Evolutionary conservation across 2,888 invertebrate genomes (phyloP).

Genomic region (Calameuta filiformis): DNA sequence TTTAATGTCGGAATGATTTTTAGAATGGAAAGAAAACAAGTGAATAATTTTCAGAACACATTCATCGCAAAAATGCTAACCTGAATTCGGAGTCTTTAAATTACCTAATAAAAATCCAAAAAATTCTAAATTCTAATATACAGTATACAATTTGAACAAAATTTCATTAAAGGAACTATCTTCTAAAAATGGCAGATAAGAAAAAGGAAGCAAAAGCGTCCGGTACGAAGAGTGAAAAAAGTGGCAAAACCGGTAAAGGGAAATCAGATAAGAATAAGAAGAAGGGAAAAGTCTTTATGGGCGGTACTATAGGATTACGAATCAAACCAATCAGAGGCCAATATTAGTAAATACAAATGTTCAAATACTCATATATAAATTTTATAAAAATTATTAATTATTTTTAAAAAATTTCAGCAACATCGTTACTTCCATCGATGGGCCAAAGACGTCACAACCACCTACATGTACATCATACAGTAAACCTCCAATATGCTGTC

Average conservation of each 20-base stretch:
- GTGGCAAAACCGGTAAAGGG: conserved; percentile 5
- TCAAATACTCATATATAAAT: not conserved
- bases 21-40: not conserved
- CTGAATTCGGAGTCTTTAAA: too few species aligned
- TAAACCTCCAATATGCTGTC: not conserved
- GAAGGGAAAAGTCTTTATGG: not conserved
- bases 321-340: not conserved
- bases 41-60: too few species aligned
- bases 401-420: not conserved
- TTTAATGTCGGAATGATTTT: not conserved
- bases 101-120: too few species aligned
- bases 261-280: conserved; percentile 4
- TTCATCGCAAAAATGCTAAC: too few species aligned
- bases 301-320: not conserved
- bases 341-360: not conserved
- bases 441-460: not conserved
- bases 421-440: not conserved
- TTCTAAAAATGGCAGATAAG: not conserved
- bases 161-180: too few species aligned
- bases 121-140: too few species aligned
- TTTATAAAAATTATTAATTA: not conserved
- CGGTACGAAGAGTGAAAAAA: not conserved
- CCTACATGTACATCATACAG: not conserved
- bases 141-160: too few species aligned
- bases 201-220: not conserved